Evolutionary conservation across 2,113 vertebrate species (phyloP).

Genomic region (Notarius quadriscutis): DNA sequence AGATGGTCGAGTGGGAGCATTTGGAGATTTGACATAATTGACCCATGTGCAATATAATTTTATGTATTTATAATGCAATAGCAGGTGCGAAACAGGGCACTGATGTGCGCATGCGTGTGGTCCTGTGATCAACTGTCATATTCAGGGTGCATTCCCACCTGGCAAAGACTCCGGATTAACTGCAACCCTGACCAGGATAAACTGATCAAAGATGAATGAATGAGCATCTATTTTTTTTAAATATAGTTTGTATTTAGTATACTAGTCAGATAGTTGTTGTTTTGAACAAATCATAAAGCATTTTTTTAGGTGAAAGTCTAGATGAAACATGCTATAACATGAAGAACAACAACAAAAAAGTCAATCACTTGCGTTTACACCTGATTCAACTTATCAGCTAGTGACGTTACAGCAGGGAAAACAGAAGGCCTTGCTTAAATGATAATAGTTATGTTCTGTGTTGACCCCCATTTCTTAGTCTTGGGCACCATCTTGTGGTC

Average conservation of each 20-base stretch:
- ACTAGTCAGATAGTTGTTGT: neutral
- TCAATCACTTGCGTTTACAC: neutral
- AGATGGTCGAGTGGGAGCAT: no score
- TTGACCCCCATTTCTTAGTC: neutral
- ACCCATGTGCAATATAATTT: no score
- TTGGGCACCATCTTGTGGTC: constrained; percentile 41
- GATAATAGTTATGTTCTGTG: neutral
- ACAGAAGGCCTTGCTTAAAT: neutral
- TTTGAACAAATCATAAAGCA: neutral
- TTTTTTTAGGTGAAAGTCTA: neutral
- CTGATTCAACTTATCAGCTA: neutral
- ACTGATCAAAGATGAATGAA: neutral
- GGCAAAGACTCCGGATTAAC: neutral
- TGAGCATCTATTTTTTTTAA: neutral
- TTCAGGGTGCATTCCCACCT: neutral
- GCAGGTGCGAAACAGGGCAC: no score
- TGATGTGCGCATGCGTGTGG: neutral
- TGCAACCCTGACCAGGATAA: neutral
- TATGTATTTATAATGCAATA: no score
- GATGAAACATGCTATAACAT: neutral
- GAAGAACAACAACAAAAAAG: neutral
- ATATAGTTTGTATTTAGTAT: neutral
- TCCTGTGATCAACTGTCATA: neutral
- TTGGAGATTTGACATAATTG: no score
- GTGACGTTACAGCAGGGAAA: neutral